Conservation (phyloP, 2,888 invertebrate genomes). For the Nomada flava region DNA sequence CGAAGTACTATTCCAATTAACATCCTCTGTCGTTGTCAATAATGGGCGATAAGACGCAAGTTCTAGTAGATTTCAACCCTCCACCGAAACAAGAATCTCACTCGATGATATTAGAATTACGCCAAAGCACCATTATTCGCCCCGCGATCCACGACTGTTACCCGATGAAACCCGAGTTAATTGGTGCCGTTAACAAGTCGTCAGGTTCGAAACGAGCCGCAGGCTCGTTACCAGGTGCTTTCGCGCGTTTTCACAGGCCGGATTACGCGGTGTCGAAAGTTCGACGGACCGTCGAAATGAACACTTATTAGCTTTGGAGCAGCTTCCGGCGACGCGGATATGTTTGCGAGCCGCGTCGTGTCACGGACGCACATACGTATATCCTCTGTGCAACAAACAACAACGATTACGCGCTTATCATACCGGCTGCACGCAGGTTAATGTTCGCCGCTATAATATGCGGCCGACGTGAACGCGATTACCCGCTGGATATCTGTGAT, state of each 20-base stretch:
- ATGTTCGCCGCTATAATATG: constrained; percentile 43
- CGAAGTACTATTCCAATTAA: not conserved
- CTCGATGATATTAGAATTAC: not conserved
- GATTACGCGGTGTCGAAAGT: constrained; percentile 22
- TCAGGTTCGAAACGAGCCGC: constrained; percentile 10
- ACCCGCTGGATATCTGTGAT: constrained; percentile 39
- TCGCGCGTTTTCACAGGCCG: constrained; percentile 4
- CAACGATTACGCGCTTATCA: constrained; percentile 66
- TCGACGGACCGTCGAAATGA: constrained; percentile 6
- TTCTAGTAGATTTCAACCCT: not conserved
- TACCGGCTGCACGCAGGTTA: constrained; percentile 53
- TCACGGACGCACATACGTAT: not conserved
- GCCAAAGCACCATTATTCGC: not conserved
- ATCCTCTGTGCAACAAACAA: constrained; percentile 52
- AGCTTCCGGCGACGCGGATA: constrained; percentile 3
- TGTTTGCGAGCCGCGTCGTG: constrained; percentile 1
- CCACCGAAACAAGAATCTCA: not conserved
- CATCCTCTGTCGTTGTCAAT: too few species aligned
- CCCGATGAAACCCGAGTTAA: constrained; percentile 32
- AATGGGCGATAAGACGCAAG: too few species aligned
- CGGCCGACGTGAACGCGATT: constrained; percentile 42
- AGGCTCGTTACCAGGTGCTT: constrained; percentile 23
- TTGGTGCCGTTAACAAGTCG: constrained; percentile 37
- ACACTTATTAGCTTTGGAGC: constrained; percentile 31
- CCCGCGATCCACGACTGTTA: not conserved